Base-by-base conservation (phyloP, 2,888 invertebrate species). In the Protonemura montana region DNA sequence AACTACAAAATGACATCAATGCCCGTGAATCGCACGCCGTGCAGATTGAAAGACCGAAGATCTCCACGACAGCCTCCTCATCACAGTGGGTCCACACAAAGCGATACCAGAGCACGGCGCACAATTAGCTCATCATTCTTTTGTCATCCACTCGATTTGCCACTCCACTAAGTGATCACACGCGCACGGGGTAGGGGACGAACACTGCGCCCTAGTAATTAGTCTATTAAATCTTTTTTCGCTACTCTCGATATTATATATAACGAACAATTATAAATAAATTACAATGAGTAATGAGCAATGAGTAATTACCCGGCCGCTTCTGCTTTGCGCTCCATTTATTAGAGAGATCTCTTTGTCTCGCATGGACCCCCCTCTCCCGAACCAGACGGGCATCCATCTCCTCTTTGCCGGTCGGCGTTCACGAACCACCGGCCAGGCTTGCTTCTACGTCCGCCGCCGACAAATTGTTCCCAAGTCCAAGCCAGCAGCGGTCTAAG, bases 111-210 rank as follows among this genome's bases (percentile, higher is more conserved):
- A 35, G 35, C 35, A n/a, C n/a, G n/a, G 35, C 35, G 10, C 35
- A 35, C 35, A 35, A 59, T 59, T 59, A 59, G 59, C 59, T 59
- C 59, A 59, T 59, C 59, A 59, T 59, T 59, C 59, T 59, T 59
- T 59, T 59, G 59, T 59, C 59, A 41, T 41, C 41, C 41, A 41
- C 59, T 35, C 35, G 35, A 35, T 3, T n/a, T 3, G 35, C 35
- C 35, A 35, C 35, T 35, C 5, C 35, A 35, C 35, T 35, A 10
- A 35, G 35, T 35, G 35, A n/a, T n/a, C 35, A 10, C 35, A 35
- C 3, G 35, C 35, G 35, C 35, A 35, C 35, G 35, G 35, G 35
- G 5, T 6, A n/a, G n/a, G n/a, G n/a, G n/a, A n/a, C n/a, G n/a
- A n/a, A n/a, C 13, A 13, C 41, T 41, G 41, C 41, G 13, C 13